Conservation (phyloP, 2,113 vertebrate species). For the Neotoma lepida region DNA sequence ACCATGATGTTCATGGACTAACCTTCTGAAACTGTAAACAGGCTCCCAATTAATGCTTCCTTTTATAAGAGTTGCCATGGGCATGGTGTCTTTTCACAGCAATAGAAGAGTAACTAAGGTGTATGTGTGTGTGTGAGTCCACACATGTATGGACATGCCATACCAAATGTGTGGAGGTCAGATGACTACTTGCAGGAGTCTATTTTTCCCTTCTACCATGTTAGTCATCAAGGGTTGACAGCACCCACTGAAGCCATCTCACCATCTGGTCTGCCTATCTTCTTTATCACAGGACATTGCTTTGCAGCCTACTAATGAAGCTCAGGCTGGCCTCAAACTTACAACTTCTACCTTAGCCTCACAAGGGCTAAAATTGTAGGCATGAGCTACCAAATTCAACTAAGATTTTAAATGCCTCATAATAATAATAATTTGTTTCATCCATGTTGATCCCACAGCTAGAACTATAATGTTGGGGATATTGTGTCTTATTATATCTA, state of each 20-base stretch:
- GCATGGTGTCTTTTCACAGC: background rate
- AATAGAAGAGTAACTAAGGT: background rate
- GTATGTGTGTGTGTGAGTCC: background rate
- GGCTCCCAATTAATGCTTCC: background rate
- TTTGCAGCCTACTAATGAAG: background rate
- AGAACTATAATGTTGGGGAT: constrained; percentile 11
- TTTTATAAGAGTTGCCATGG: background rate
- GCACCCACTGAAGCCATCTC: background rate
- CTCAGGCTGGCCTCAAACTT: background rate
- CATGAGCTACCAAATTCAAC: background rate
- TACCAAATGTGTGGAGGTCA: background rate
- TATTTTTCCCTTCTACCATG: background rate
- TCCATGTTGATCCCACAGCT: background rate
- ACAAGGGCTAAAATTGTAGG: background rate
- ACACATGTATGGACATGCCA: background rate
- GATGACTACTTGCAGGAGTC: background rate
- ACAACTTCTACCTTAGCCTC: background rate
- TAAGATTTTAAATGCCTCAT: background rate
- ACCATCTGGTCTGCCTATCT: no score
- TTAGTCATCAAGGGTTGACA: background rate
- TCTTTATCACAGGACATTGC: background rate
- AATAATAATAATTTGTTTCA: constrained; percentile 34
- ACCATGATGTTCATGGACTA: background rate
- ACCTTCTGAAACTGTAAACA: background rate
- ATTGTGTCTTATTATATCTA: background rate